Evolutionary conservation across 2,888 invertebrate genomes (phyloP), one percentile per base, ranked within the genome.

Genomic region (Drosophila sordidapex): DNA sequence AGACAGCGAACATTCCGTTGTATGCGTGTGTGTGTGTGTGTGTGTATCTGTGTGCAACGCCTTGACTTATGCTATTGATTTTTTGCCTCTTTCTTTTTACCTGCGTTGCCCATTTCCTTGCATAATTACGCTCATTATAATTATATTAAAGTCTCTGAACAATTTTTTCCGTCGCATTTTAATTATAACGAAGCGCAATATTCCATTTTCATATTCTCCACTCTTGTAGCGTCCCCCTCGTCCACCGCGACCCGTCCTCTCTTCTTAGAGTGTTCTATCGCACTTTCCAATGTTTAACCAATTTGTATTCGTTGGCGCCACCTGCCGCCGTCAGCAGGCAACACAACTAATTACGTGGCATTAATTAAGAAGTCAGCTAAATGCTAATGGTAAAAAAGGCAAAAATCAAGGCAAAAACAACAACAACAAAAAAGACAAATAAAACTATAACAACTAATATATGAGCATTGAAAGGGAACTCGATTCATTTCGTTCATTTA

Each of bases 71-170:
- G 57, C 38, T 68, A 84, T 78, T 70, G 64, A 82, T 74, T 79
- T 64, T 74, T 18, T 67, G 38, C 13, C 21, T 51, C 48, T 21
- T 46, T 18, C 18, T 38, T 49, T 70, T 61, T 54, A 65, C 65
- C 71, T 71, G 71, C 35, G 49, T 63, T 66, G 59, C 59, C 66
- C 43, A 25, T 36, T 58, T 69, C 68, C 64, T 71, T 72, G 74
- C 79, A 77, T 87, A 87, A 83, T 89, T 87, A 81, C 70, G 70
- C 73, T 82, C 82, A 87, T 84, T 89, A 89, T 82, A 83, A 81
- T 87, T 87, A 79, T 84, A 83, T 83, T 87, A 89, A 84, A 87
- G 46, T 82, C 87, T 78, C 63, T 63, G 68, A 74, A 53, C 56
- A 72, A 4, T 68, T 71, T 77, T 70, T 65, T 33, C 67, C 73